Evolutionary conservation across 2,113 vertebrate genomes (phyloP).

Genomic region (Bos taurus): ARS-UCD2.0 NC_037338.1:40288001-40288500

Average conservation of each 20-base stretch:
- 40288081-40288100: background rate
- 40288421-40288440: background rate
- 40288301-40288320: background rate
- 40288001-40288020: background rate
- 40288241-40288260: background rate
- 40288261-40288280: background rate
- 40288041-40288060: background rate
- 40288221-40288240: background rate
- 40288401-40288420: background rate
- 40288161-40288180: background rate
- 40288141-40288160: background rate
- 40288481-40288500: background rate
- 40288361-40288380: background rate
- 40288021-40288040: background rate
- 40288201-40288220: background rate
- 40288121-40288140: background rate
- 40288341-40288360: background rate
- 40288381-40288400: background rate
- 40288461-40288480: background rate
- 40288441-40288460: background rate
- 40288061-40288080: background rate
- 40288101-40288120: background rate
- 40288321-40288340: background rate
- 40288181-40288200: fast-evolving
- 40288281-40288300: background rate